These are phyloP conservation scores for Philereme transversata DNA, from an alignment of 2,888 invertebrate species.

Conservation along the genomic window DNA sequence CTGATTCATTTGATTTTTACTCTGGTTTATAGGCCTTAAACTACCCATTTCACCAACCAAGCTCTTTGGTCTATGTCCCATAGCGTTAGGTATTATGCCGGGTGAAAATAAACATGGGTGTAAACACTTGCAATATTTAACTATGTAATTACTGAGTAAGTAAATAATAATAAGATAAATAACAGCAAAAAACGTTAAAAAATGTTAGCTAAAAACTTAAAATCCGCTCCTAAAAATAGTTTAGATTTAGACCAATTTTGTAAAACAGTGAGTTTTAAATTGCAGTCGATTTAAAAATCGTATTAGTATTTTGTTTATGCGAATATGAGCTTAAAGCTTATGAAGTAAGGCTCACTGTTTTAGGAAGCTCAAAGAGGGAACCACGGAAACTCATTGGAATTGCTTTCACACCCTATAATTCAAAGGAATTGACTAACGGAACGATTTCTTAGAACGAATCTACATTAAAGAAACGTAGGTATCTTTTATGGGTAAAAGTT, in stretches of 20 bases:
- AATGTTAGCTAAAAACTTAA: conserved; percentile 1
- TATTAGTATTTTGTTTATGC: conserved; percentile 14
- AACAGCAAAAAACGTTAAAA: neutral
- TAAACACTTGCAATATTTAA: too few relatives aligned
- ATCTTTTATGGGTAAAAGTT: conserved; percentile 4
- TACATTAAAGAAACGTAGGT: conserved; percentile 23
- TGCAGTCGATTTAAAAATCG: conserved; percentile 36
- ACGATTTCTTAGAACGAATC: conserved; percentile 39
- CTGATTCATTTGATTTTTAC: too few relatives aligned
- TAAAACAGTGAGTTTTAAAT: conserved; percentile 33
- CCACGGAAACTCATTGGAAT: conserved; percentile 49
- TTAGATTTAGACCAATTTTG: conserved; percentile 22
- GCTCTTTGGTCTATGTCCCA: too few relatives aligned
- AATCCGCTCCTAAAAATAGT: neutral
- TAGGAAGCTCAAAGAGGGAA: conserved; percentile 33
- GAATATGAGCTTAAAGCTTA: conserved; percentile 5
- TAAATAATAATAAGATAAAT: neutral
- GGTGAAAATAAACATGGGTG: too few relatives aligned
- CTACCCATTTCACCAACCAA: too few relatives aligned
- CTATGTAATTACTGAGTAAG: too few relatives aligned
- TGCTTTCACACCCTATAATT: conserved; percentile 43
- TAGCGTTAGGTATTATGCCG: too few relatives aligned
- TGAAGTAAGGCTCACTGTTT: conserved; percentile 38
- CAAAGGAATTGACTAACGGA: conserved; percentile 38
- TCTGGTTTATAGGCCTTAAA: too few relatives aligned